Base-by-base conservation (phyloP, 2,888 invertebrate genomes). In the Watsonalla binaria region DNA sequence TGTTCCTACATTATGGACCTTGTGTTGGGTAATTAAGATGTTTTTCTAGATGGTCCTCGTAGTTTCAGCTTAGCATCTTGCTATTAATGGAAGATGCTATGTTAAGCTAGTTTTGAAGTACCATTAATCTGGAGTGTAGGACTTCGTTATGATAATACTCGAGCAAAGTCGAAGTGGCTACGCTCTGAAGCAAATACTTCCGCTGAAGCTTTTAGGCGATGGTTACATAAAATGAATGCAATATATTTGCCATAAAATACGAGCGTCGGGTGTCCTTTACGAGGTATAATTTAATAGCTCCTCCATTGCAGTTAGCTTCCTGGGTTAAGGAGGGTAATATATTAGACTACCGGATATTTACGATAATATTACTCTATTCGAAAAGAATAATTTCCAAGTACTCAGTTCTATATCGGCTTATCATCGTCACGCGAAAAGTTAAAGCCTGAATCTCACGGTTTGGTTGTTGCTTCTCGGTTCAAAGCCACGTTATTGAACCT, bases 251-350 rank as follows among this genome's bases (percentile, higher is more conserved):
- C 57, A 39, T 60, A 58, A 62, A 58, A 58, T 56, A 62, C 50
- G 53, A 55, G 55, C 47, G 51, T 50, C 54, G 53, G 49, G 53
- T 61, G 64, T 59, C 54, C 60, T 61, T 70, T 68, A 70, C 64
- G 66, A 68, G 49, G 59, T 56, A 54, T 46, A 52, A 63, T 65
- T 68, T 66, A 65, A 68, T 60, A 54, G 58, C 56, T 51, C 49
- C 52, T 46, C 47, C 62, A 60, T 60, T 56, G 56, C 53, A 37
- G 37, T 37, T 49, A 49, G 49, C 49, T 49, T 7, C 49, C 37
- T 35, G 14, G 46, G 49, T 13, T 49, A 49, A 49, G 37, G 14
- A 49, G 37, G 37, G 49, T 49, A 49, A 49, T 49, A 49, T 49
- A 39, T 49, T 15, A 37, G 49, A 37, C 14, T 14, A 13, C 49